Percentiles rank a stretch among this genome's conserved stretches.
These are phyloP conservation scores for Tragelaphus buxtoni DNA, from an alignment of 2,113 vertebrate species.

Conservation along the genomic window DNA sequence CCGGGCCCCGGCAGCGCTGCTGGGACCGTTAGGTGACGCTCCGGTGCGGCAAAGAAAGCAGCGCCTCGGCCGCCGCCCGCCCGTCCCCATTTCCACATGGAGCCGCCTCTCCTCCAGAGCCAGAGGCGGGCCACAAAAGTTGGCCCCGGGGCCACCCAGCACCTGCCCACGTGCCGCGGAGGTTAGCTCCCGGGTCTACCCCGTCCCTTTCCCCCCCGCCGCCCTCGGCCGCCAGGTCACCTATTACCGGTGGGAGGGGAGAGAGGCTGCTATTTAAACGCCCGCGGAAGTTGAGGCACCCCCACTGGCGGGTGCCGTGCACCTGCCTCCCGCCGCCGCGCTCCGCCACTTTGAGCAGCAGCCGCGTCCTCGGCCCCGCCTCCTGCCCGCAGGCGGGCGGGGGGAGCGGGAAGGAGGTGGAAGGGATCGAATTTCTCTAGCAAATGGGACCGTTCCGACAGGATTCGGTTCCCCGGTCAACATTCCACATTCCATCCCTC, in stretches of 20 bases:
- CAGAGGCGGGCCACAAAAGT: slow-evolving; percentile 63
- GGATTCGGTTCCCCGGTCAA: slow-evolving; percentile 74
- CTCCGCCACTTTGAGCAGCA: slow-evolving; percentile 71
- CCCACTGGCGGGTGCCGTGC: slow-evolving; percentile 66
- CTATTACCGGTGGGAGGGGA: slow-evolving; percentile 68
- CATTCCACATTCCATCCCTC: slow-evolving; percentile 68
- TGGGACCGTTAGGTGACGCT: slow-evolving; percentile 60
- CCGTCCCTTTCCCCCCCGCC: not conserved
- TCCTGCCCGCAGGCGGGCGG: slow-evolving; percentile 64
- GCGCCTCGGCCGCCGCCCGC: slow-evolving; percentile 7
- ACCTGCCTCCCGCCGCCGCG: slow-evolving; percentile 73
- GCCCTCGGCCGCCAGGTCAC: slow-evolving; percentile 61
- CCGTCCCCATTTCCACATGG: slow-evolving; percentile 40
- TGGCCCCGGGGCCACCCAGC: slow-evolving; percentile 69
- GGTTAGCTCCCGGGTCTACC: slow-evolving; percentile 40
- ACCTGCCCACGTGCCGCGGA: slow-evolving; percentile 73
- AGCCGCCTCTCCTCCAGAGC: not conserved
- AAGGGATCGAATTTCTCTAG: slow-evolving; percentile 67
- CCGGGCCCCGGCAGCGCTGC: not conserved
- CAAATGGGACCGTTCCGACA: slow-evolving; percentile 69
- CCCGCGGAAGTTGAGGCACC: slow-evolving; percentile 69
- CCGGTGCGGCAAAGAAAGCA: not conserved
- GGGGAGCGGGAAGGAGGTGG: slow-evolving; percentile 59
- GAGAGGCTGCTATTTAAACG: slow-evolving; percentile 60
- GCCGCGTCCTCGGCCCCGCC: slow-evolving; percentile 68